A percentile compares a stretch with the other conserved stretches of the same genome.
Evolutionary conservation across 2,797 vertebrate species (phyloP).

Genomic region (Selene dorsalis): DNA sequence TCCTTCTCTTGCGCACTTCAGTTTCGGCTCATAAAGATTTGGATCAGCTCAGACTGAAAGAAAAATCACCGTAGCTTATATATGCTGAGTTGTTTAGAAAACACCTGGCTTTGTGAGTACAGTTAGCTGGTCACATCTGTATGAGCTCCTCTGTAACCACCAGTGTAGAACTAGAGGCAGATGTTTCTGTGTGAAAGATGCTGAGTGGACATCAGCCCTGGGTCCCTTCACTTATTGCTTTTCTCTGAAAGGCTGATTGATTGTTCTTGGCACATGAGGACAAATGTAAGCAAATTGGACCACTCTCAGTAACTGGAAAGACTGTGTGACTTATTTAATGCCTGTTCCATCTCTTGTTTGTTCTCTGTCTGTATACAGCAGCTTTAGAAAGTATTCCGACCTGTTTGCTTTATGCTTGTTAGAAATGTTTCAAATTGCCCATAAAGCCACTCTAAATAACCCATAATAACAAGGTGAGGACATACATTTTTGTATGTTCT

Average conservation of each 20-base stretch:
- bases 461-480: background rate
- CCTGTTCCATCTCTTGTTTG: background rate
- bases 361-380: background rate
- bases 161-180: background rate
- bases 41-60: background rate
- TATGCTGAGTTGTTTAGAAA: background rate
- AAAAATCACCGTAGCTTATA: background rate
- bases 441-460: background rate
- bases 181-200: background rate
- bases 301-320: slow-evolving; percentile 13
- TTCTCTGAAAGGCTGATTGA: background rate
- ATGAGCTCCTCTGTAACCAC: background rate
- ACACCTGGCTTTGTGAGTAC: background rate
- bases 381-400: background rate
- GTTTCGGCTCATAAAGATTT: background rate
- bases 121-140: background rate
- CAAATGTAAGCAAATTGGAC: background rate
- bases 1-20: background rate
- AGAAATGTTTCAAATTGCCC: background rate
- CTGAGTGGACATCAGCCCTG: slow-evolving; percentile 2
- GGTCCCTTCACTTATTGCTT: background rate
- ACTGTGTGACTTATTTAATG: background rate
- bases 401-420: background rate
- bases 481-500: no score
- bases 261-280: background rate